Evolutionary conservation across 1,140 invertebrate genomes (phyloP).

Genomic region (Vollenhovia emeryi): DNA sequence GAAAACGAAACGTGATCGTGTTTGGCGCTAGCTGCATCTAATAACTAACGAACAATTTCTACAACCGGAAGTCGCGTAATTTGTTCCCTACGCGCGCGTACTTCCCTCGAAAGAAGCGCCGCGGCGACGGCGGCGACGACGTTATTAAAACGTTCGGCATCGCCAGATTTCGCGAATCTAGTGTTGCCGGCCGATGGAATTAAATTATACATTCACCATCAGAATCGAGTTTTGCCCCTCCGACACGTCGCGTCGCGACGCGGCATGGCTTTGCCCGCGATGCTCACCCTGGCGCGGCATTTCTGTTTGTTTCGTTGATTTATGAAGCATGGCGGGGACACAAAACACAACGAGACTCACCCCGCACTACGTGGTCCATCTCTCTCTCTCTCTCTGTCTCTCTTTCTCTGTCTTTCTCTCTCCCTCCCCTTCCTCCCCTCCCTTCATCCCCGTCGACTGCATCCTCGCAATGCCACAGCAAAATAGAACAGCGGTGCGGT

Average conservation of each 20-base stretch:
- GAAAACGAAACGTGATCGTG: not conserved
- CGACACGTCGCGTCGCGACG: conserved; percentile 25
- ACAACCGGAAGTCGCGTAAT: not conserved
- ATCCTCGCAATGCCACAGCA: conserved; percentile 69
- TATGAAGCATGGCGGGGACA: conserved; percentile 83
- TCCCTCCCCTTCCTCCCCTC: not conserved
- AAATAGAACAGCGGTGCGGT: conserved; percentile 79
- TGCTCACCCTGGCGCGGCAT: conserved; percentile 74
- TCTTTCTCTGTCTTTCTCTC: conserved; percentile 39
- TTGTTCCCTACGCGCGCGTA: not conserved
- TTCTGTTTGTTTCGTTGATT: conserved; percentile 84
- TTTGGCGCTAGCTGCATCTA: not conserved
- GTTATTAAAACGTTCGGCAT: conserved; percentile 53
- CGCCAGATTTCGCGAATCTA: conserved; percentile 58
- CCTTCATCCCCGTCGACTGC: conserved; percentile 62
- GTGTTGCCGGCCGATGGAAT: conserved; percentile 60
- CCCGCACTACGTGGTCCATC: conserved; percentile 22
- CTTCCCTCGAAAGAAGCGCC: not conserved
- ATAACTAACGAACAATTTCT: not conserved
- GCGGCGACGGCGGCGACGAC: not conserved
- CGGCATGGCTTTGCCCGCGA: conserved; percentile 69
- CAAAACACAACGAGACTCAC: conserved; percentile 80
- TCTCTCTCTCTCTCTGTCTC: conserved; percentile 32
- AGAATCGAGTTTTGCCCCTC: conserved; percentile 72
- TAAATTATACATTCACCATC: conserved; percentile 79